Base-by-base conservation (phyloP, 2,888 invertebrate species). In the Romanomermis culicivorax region DNA sequence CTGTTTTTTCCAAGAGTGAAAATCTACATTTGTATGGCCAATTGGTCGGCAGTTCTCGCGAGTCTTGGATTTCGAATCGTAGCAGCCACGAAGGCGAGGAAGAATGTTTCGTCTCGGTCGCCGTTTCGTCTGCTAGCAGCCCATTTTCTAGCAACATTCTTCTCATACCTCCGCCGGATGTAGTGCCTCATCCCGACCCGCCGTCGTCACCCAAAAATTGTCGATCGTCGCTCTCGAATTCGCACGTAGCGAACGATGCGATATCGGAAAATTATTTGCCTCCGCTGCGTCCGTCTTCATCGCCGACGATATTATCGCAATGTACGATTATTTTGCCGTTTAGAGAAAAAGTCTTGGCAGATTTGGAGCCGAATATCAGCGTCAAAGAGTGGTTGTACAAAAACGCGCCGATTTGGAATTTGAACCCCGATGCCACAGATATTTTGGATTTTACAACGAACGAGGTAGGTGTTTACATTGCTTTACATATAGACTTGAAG, bases 401-500 rank as follows among this genome's bases (percentile, higher is more conserved):
- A 2, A 14, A 55, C 4, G 52, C 45, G 7, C 36, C 20, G 17
- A 24, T 29, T 20, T 42, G 45, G n/a, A 14, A 24, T 17, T 30
- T 55, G 25, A 55, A 55, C 29, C 23, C 29, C 3, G 26, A 11
- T 4, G 36, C 54, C 17, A 54, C 52, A 2, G 52, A 53, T 23
- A 45, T 59, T 4, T 47, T 54, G 24, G 53, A 57, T 43, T 36
- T 53, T 26, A 51, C 50, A 1, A 52, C 45, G 11, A 47, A 29
- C 11, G 27, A 42, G 17, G 52, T 50, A 23, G n/a, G n/a, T n/a
- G n/a, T n/a, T n/a, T n/a, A n/a, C n/a, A n/a, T n/a, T n/a, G n/a
- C n/a, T n/a, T n/a, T n/a, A n/a, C n/a, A n/a, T n/a, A n/a, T n/a
- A n/a, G n/a, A n/a, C n/a, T n/a, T n/a, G n/a, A n/a, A n/a, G n/a